Evolutionary conservation across 2,888 invertebrate species (phyloP).

Genomic region (Itoplectis maculator): DNA sequence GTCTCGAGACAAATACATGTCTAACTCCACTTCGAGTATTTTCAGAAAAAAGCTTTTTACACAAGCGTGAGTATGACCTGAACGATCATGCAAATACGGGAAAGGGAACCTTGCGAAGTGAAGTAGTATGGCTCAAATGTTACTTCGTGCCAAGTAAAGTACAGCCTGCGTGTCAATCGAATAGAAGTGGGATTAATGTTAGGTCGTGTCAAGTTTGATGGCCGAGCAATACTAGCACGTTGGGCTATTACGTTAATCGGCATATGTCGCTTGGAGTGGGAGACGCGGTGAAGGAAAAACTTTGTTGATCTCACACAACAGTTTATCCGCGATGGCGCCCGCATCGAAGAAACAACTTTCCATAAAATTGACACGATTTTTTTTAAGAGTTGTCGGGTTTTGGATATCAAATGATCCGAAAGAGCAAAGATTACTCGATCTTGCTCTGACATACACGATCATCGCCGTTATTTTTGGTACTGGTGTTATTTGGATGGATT

Average conservation of each 20-base stretch:
- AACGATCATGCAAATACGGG: too few relatives aligned
- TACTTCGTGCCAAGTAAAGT: too few relatives aligned
- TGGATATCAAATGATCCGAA: slow-evolving; percentile 57
- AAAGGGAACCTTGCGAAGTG: too few relatives aligned
- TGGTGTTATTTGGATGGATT: slow-evolving; percentile 54
- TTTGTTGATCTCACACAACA: neutral
- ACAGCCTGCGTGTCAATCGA: slow-evolving; percentile 4
- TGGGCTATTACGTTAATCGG: slow-evolving; percentile 50
- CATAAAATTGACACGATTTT: slow-evolving; percentile 61
- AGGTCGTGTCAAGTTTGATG: slow-evolving; percentile 63
- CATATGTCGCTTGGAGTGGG: neutral
- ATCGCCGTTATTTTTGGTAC: slow-evolving; percentile 50
- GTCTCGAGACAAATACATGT: too few relatives aligned
- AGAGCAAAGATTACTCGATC: slow-evolving; percentile 57
- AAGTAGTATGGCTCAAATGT: too few relatives aligned
- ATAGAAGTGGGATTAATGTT: slow-evolving; percentile 43
- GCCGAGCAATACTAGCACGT: slow-evolving; percentile 41
- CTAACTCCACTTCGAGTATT: too few relatives aligned
- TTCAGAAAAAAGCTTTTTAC: too few relatives aligned
- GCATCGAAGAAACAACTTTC: slow-evolving; percentile 60
- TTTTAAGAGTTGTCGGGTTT: slow-evolving; percentile 68
- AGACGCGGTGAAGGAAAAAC: neutral
- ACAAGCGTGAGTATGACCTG: too few relatives aligned
- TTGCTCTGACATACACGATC: slow-evolving; percentile 63
- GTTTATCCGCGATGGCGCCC: slow-evolving; percentile 30